Evolutionary conservation across 2,797 vertebrate species (phyloP), one percentile per base, ranked within the genome.

Genomic region (Graptemys geographica): DNA sequence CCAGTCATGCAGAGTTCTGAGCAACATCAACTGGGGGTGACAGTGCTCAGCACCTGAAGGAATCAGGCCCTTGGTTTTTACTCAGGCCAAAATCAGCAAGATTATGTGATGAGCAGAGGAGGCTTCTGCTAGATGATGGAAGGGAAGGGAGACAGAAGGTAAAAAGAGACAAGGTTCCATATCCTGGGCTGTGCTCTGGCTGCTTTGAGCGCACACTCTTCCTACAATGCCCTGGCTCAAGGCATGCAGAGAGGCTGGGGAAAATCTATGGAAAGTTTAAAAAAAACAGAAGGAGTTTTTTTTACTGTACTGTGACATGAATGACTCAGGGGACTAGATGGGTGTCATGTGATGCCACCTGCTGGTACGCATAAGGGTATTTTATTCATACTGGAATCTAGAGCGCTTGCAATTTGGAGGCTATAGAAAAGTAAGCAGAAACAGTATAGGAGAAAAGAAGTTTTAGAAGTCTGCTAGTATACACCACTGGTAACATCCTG

Each of bases 321-420:
- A 69, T 37, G 37, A 41, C 21, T 41, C 18, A 69, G 5, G 69
- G 10, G 11, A 72, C 41, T 37, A 72, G 19, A 72, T 41, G 69
- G 21, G n/a, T 41, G 19, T 37, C 65, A 41, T 37, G 65, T 72
- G 19, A 19, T 12, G 65, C n/a, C 65, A 72, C 65, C 21, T 72
- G 37, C 41, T 72, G 69, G 37, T 72, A 72, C 5, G 3, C 21
- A 72, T 41, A 41, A 69, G 69, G 69, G 44, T 16, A 49, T 78
- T 28, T 49, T 47, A 28, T 27, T 27, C 41, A 47, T 11, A 28
- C 6, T 47, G 44, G 33, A 21, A 31, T 51, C 33, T 16, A 51
- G 0, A 0, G n/a, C 52, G 11, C 3, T 78, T 28, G 9, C 37
- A 52, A 0, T 12, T 47, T 47, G 76, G 65, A 89, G 56, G 49